Percentiles rank a stretch among this genome's conserved stretches.
Evolutionary conservation across 2,888 invertebrate species (phyloP).

Genomic region (Dysmachus trigonus): DNA sequence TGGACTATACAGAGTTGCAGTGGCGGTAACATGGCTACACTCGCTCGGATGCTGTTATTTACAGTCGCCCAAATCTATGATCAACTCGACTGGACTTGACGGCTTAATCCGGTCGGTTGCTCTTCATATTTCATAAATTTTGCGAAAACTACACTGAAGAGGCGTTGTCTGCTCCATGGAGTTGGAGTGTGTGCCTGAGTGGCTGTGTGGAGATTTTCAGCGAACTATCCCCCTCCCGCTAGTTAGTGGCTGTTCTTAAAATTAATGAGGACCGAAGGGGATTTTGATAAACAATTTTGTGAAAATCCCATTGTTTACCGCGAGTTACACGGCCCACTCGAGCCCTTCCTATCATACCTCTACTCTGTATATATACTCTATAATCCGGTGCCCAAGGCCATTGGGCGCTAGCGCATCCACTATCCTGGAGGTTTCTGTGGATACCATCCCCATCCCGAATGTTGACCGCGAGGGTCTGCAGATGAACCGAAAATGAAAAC

Average conservation of each 20-base stretch:
- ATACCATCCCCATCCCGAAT: neutral
- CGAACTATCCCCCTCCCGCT: neutral
- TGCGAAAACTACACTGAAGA: constrained; percentile 33
- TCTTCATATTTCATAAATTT: constrained; percentile 43
- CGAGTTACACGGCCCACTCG: neutral
- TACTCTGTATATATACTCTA: neutral
- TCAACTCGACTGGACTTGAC: constrained; percentile 41
- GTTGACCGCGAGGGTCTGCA: neutral
- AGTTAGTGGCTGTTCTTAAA: constrained; percentile 20
- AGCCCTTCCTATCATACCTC: neutral
- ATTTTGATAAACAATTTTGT: constrained; percentile 23
- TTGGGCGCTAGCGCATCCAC: neutral
- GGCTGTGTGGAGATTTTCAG: constrained; percentile 18
- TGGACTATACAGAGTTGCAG: constrained; percentile 40
- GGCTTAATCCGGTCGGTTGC: constrained; percentile 40
- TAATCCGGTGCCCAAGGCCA: neutral
- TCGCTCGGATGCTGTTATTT: constrained; percentile 32
- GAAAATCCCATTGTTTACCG: constrained; percentile 3
- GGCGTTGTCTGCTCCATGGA: constrained; percentile 25
- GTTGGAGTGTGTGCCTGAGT: neutral
- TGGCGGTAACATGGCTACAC: constrained; percentile 17
- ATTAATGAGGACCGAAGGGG: constrained; percentile 21
- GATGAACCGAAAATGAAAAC: neutral
- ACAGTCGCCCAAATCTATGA: constrained; percentile 38
- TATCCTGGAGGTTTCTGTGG: neutral